Evolutionary conservation across 2,888 invertebrate species (phyloP), one percentile per base, ranked within the genome.

Genomic region (Sesamia inferens): DNA sequence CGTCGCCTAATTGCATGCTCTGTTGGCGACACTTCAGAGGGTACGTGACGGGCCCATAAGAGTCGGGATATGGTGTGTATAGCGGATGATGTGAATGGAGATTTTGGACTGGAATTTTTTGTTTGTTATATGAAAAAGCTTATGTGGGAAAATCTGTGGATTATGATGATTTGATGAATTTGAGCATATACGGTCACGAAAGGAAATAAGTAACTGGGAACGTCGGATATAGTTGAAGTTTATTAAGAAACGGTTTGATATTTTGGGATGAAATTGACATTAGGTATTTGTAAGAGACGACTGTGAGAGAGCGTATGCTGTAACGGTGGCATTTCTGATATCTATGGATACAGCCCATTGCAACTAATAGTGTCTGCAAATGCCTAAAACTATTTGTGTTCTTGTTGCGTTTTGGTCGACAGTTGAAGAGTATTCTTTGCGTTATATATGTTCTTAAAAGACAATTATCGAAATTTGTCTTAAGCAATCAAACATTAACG

Each of bases 1-100:
- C 93, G 92, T 90, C 86, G 92, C 91, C 93, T 95, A 95, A 95
- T 95, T 95, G 95, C 94, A 92, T 91, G 91, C 92, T 90, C 93
- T 94, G 94, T 90, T 88, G 90, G 89, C 92, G 93, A 94, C 93
- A 93, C 90, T 93, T 91, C 89, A 87, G 86, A 86, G 90, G 87
- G 90, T 90, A 90, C 92, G 92, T 93, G 93, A 92, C 91, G 90
- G 89, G 89, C 86, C 85, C 85, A 84, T 87, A 79, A 83, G 74
- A 77, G 67, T 67, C 59, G 65, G 66, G 68, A 58, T 79, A 83
- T 78, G 81, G 83, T 85, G 72, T 24, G 74, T 76, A 63, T 54
- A 88, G 89, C 89, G 87, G 65, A 24, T 76, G 8, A 24, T n/a
- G 4, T 69, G 47, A 70, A 72, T 69, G 11, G 58, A 57, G 44